A percentile compares a stretch with the other conserved stretches of the same genome.
phyloP scores from a whole-genome alignment of 2,888 invertebrate species.

The Oscheius sp. region DNA sequence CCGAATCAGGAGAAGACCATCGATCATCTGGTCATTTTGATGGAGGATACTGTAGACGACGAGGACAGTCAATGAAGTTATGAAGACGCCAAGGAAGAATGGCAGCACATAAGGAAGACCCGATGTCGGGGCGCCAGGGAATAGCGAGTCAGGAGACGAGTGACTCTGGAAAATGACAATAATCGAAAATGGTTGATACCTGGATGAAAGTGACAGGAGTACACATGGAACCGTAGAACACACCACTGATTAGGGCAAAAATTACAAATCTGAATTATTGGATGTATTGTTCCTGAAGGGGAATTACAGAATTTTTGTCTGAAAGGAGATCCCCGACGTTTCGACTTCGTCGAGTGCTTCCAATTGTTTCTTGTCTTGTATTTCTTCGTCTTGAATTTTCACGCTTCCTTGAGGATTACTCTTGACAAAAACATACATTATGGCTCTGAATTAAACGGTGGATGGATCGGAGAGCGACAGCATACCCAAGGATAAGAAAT shows the following conservation, averaged over 20 bases:
- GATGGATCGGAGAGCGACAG: neutral
- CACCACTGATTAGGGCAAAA: constrained; percentile 74
- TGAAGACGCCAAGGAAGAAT: constrained; percentile 74
- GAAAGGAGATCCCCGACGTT: constrained; percentile 1
- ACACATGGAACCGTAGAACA: constrained; percentile 75
- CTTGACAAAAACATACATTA: constrained; percentile 58
- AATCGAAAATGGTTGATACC: too few species aligned
- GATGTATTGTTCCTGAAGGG: neutral
- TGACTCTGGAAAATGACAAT: constrained; percentile 72
- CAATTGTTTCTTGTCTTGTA: constrained; percentile 1
- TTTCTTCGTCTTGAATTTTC: neutral
- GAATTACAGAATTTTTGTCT: neutral
- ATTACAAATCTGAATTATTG: constrained; percentile 71
- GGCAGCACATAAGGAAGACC: constrained; percentile 75
- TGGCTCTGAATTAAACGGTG: constrained; percentile 42
- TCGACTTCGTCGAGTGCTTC: constrained; percentile 25
- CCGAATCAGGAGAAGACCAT: constrained; percentile 68
- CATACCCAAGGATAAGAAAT: constrained; percentile 54
- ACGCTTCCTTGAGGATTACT: constrained; percentile 39
- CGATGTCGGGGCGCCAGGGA: constrained; percentile 42
- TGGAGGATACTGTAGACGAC: constrained; percentile 48
- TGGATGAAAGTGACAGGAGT: constrained; percentile 74
- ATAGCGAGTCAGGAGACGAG: constrained; percentile 46
- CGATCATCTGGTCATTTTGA: constrained; percentile 5
- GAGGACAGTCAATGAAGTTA: constrained; percentile 71